These are phyloP conservation scores for Coracopsis vasa DNA, from an alignment of 2,113 vertebrate species.

Conservation along the genomic window DNA sequence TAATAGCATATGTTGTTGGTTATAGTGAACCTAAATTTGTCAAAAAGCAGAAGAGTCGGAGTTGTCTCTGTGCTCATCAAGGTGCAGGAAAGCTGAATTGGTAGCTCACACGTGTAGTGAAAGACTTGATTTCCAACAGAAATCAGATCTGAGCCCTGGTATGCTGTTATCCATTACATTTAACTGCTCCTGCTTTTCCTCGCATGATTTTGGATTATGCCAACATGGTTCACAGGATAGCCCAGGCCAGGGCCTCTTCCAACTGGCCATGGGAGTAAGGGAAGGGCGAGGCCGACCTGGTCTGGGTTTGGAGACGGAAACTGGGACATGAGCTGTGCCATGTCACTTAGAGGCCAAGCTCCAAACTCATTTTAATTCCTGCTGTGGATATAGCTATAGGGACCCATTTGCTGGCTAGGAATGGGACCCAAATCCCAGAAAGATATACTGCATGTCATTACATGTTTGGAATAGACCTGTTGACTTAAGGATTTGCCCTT, in stretches of 20 bases:
- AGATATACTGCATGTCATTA: background rate
- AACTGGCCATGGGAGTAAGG: background rate
- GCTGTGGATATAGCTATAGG: background rate
- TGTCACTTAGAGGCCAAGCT: background rate
- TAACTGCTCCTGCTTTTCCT: background rate
- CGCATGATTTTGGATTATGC: background rate
- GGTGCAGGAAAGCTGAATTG: background rate
- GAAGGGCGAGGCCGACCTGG: background rate
- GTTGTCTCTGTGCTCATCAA: background rate
- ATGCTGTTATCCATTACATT: accelerated
- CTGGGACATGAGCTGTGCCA: background rate
- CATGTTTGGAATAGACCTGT: background rate
- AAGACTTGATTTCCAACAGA: background rate
- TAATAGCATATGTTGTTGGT: background rate
- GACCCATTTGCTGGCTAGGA: background rate
- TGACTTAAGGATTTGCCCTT: background rate
- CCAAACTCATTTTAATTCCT: background rate
- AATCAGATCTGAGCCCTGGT: background rate
- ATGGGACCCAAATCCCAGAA: background rate
- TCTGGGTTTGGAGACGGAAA: background rate
- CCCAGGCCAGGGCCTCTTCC: background rate
- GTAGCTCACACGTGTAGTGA: accelerated
- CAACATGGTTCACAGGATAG: background rate
- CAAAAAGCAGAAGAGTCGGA: background rate
- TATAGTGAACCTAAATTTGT: background rate